phyloP scores from a whole-genome alignment of 1,140 invertebrate genomes.

The Gonatopus flavifemur region DNA sequence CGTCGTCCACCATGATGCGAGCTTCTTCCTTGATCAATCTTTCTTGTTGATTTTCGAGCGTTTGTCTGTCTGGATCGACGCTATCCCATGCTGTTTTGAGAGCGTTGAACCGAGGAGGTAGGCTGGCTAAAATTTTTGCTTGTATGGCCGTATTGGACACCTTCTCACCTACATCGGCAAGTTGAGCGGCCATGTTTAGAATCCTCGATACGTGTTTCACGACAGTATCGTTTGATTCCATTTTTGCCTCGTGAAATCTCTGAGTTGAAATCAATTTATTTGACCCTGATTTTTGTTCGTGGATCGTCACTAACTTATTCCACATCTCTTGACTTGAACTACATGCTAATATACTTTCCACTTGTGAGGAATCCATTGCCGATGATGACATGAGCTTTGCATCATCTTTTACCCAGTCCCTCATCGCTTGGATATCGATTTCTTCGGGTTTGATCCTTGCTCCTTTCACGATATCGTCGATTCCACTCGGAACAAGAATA shows the following conservation, averaged over 20 bases:
- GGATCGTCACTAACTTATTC: no score
- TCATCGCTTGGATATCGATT: no score
- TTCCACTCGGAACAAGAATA: no score
- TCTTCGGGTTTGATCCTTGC: no score
- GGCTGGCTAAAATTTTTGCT: not conserved
- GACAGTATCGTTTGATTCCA: not conserved
- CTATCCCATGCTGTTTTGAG: no score
- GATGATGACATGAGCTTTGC: no score
- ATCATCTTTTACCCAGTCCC: no score
- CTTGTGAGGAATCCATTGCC: no score
- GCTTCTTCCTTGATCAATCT: not conserved
- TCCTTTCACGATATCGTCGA: no score
- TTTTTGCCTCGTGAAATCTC: not conserved
- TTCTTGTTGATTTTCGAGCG: not conserved
- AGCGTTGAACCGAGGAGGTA: not conserved
- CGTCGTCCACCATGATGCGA: no score
- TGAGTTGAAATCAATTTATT: not conserved
- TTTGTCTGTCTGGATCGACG: not conserved
- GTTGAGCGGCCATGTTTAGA: not conserved
- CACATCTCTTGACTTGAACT: no score
- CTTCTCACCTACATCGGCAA: not conserved
- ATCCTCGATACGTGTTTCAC: not conserved
- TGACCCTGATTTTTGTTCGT: not conserved
- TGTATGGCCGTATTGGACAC: not conserved
- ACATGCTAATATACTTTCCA: no score